Evolutionary conservation across 2,888 invertebrate genomes (phyloP), one percentile per base, ranked within the genome.

Genomic region (Drosophila monieri): DNA sequence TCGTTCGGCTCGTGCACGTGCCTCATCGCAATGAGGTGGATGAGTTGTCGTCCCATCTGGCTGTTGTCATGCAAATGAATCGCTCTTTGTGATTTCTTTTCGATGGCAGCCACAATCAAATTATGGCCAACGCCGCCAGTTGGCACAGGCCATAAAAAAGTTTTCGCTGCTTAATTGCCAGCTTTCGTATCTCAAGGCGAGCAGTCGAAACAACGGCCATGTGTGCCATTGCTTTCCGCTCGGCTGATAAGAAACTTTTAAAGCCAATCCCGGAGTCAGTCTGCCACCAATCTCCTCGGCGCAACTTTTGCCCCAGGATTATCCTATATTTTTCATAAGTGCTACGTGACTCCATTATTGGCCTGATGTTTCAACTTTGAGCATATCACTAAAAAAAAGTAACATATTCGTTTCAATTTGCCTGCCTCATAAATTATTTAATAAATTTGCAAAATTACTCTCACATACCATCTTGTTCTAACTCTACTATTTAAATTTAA

Each of bases 251-350:
- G 25, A 77, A 89, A 89, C 76, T 89, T 87, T 84, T 71, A 74
- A 78, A 71, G 71, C 83, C 78, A 60, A 78, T 62, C 65, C 65
- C 15, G 43, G 41, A 8, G 10, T 12, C 27, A 14, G 15, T 39
- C 39, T 6, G 10, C 21, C 18, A 9, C 23, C 44, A 21, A 39
- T 23, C 9, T 12, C 55, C 66, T 56, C 53, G 56, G 70, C 62
- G 60, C 64, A 70, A 77, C 74, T 83, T 78, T 80, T 83, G 76
- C 79, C 77, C 61, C 1, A 69, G 87, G 85, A 77, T 89, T 87
- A 83, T 88, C 88, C 76, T 80, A 85, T 88, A 83, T 89, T 89
- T 88, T 83, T 85, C 80, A 89, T 83, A 89, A 89, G 79, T 77
- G 78, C 77, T 78, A 88, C 88, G 88, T 88, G 88, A 88, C 89